Evolutionary conservation across 2,113 vertebrate species (phyloP), one percentile per base, ranked within the genome.

Genomic region (Mobula hypostoma): DNA sequence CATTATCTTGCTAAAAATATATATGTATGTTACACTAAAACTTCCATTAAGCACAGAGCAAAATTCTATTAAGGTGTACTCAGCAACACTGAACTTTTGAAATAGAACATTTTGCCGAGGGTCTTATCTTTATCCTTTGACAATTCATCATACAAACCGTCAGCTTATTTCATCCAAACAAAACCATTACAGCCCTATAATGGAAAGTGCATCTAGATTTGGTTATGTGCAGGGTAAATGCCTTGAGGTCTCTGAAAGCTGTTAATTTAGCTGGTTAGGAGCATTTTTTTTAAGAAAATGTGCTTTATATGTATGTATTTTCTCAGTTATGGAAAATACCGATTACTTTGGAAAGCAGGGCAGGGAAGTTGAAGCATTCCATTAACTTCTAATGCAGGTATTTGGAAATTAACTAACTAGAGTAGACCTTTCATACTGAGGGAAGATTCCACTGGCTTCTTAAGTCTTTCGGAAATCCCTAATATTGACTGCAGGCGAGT

Each of bases 51-150:
- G 91, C 91, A 72, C 70, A 93, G 17, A 56, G 70, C 70, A 74
- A 93, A 93, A 93, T 70, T 93, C 91, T 93, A 93, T 93, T 93
- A 74, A 93, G 70, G 74, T 93, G 91, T 93, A 56, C 91, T 93
- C 70, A 93, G 19, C 91, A 76, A 93, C 68, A 56, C 70, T 93
- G 68, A 70, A 93, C 36, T 92, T 63, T 74, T 93, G 91, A 93
- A 93, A 93, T 93, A 74, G 91, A 76, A 93, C 74, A 74, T 74
- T 74, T 93, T 93, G 91, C 91, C 91, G 56, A 56, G 91, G 91
- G 91, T 76, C 68, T 93, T 93, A 40, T 93, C 68, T 93, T 93
- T 93, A 93, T 93, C 74, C 91, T 40, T 74, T 27, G 70, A 93
- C 56, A 93, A 93, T 93, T 70, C 91, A 93, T 93, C 91, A 93